Evolutionary conservation across 37 sponge, comb jelly and placozoan species (phyloP).

Genomic region (Mnemiopsis leidyi): DNA sequence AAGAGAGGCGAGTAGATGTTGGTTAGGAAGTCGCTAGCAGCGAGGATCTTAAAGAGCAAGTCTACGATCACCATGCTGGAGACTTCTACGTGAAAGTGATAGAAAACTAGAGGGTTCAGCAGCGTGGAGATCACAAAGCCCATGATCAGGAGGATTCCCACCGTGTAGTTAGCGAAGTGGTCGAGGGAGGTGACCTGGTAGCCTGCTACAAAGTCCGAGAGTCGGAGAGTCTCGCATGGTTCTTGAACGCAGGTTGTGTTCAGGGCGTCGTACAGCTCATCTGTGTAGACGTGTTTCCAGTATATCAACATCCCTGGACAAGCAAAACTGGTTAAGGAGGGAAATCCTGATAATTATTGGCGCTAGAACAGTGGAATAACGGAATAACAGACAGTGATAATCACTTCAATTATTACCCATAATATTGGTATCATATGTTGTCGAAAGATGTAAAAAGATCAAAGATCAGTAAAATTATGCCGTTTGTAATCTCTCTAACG

Average conservation of each 20-base stretch:
- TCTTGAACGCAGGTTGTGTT: not conserved
- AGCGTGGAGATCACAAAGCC: conserved; percentile 36
- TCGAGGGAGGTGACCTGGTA: not conserved
- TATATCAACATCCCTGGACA: conserved; percentile 40
- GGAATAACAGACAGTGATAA: not conserved
- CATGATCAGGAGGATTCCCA: not conserved
- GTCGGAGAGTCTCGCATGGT: conserved; percentile 13
- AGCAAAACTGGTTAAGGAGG: not conserved
- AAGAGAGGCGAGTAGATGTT: conserved; percentile 48
- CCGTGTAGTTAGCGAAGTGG: conserved; percentile 4
- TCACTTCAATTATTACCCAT: not conserved
- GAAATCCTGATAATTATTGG: too few species aligned
- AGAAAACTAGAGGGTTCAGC: conserved; percentile 50
- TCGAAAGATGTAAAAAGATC: not conserved
- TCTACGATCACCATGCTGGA: conserved; percentile 51
- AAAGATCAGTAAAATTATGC: not conserved
- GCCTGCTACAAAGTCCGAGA: not conserved
- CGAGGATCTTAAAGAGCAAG: conserved; percentile 53
- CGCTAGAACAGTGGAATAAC: too few species aligned
- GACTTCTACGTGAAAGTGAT: conserved; percentile 17
- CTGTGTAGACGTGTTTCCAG: conserved; percentile 58
- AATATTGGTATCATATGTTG: not conserved
- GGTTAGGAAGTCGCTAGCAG: conserved; percentile 42
- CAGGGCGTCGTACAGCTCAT: conserved; percentile 18
- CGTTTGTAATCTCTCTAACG: not conserved